Evolutionary conservation across 2,797 vertebrate genomes (phyloP).

Genomic region (Lepilemur ruficaudatus): DNA sequence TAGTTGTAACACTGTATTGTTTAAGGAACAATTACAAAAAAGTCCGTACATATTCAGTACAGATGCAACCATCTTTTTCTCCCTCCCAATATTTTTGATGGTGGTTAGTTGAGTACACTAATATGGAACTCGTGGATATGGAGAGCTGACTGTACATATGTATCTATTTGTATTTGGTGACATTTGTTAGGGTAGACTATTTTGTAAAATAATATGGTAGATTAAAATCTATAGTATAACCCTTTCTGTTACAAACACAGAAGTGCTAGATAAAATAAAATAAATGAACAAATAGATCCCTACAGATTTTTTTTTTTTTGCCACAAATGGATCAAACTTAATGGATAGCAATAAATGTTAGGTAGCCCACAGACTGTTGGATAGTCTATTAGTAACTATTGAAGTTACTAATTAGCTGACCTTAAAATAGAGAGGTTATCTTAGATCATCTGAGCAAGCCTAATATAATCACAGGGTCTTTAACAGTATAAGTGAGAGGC

Average conservation of each 20-base stretch:
- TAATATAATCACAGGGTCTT: not conserved
- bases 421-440: not conserved
- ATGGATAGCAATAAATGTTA: not conserved
- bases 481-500: not conserved
- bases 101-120: not conserved
- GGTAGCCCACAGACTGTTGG: not conserved
- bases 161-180: not conserved
- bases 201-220: not conserved
- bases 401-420: not conserved
- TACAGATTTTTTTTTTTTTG: not conserved
- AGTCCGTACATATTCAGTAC: not conserved
- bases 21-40: not conserved
- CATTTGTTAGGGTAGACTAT: not conserved
- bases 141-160: not conserved
- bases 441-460: not conserved
- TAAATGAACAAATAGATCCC: not conserved
- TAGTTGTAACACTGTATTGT: not conserved
- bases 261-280: not conserved
- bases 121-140: not conserved
- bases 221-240: not conserved
- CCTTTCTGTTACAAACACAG: not conserved
- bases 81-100: not conserved
- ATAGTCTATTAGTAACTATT: not conserved
- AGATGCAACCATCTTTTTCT: not conserved
- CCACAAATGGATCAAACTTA: not conserved